Percentiles rank a stretch among this genome's conserved stretches.
phyloP scores from a whole-genome alignment of 2,113 vertebrate genomes.

The Carassius auratus region DNA sequence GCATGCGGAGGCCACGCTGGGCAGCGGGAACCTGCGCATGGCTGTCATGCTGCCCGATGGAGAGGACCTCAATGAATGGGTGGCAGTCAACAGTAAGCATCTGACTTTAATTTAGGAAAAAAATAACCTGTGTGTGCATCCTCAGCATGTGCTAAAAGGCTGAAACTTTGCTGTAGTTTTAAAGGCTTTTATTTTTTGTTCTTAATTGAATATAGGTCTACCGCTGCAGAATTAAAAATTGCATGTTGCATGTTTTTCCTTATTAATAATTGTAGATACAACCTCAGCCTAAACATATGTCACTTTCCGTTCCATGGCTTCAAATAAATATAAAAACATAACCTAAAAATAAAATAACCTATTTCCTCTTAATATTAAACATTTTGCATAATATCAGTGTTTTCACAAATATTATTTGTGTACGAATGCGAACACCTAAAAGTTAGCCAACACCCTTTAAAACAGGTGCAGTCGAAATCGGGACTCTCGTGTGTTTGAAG shows the following conservation, averaged over 20 bases:
- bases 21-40: constrained; percentile 85
- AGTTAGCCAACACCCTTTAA: not conserved
- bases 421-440: not conserved
- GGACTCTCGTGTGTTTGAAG: not conserved
- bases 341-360: not conserved
- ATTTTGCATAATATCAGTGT: too few relatives aligned
- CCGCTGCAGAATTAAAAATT: too few relatives aligned
- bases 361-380: not conserved
- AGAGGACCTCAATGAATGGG: constrained; percentile 86
- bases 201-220: not conserved
- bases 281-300: not conserved
- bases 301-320: not conserved
- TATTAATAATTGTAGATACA: not conserved
- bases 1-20: constrained; percentile 85
- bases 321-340: not conserved
- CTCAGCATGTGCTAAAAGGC: not conserved
- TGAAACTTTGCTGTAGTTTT: not conserved
- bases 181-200: not conserved
- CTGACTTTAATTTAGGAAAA: not conserved
- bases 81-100: constrained; percentile 87
- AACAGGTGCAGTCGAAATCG: not conserved
- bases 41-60: constrained; percentile 87
- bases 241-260: not conserved
- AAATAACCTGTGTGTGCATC: not conserved
- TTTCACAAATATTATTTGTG: not conserved